These are phyloP conservation scores for Sminthurides bifidus DNA, from an alignment of 1,140 invertebrate species.

Conservation along the genomic window DNA sequence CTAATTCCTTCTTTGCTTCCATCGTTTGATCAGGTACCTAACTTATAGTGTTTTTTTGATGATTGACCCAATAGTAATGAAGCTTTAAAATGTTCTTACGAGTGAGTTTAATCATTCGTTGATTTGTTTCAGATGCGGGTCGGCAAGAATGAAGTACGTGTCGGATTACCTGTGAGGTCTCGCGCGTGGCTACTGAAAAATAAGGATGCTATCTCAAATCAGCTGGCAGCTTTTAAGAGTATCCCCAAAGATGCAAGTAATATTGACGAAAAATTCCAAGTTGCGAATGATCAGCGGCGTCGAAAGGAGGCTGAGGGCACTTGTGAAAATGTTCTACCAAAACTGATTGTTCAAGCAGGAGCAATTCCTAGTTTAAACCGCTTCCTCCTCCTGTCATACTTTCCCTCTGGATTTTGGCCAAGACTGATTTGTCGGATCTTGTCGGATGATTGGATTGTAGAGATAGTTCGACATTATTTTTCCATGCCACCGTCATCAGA, in stretches of 20 bases:
- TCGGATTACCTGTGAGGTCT: conserved; percentile 52
- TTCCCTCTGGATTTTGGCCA: conserved; percentile 97
- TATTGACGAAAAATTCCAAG: no score
- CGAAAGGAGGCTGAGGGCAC: neutral
- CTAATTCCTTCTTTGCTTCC: conserved; percentile 87
- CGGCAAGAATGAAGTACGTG: conserved; percentile 27
- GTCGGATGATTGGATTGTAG: conserved; percentile 74
- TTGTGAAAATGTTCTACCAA: no score
- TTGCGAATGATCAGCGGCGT: neutral
- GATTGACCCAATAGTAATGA: no score
- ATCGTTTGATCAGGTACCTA: conserved; percentile 36
- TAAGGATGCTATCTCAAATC: no score
- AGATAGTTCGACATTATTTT: conserved; percentile 62
- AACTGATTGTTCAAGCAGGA: conserved; percentile 21
- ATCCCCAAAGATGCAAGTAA: no score
- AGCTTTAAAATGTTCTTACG: neutral
- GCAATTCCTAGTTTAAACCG: conserved; percentile 37
- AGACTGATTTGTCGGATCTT: conserved; percentile 79
- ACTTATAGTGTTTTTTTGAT: no score
- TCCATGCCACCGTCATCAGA: conserved; percentile 34
- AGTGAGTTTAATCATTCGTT: neutral
- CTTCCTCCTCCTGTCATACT: conserved; percentile 82
- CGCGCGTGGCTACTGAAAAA: conserved; percentile 49
- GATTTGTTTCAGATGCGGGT: conserved; percentile 22
- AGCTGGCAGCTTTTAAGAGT: no score